Conservation (phyloP, 2,797 vertebrate species). For the Iguana delicatissima region DNA sequence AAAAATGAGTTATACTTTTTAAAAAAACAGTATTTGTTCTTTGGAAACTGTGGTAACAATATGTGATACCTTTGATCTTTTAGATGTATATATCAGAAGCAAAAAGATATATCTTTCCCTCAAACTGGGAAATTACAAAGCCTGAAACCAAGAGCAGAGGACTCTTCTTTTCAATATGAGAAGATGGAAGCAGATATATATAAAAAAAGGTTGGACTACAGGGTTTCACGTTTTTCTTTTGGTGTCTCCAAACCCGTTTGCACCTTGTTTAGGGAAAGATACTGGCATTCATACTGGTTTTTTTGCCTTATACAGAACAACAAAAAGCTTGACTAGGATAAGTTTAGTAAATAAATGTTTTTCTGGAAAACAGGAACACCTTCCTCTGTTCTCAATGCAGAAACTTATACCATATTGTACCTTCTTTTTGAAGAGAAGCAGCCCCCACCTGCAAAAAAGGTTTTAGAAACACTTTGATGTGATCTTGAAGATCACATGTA, state of each 20-base stretch:
- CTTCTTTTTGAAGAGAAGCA: too few relatives aligned
- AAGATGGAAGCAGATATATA: background rate
- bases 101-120: background rate
- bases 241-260: background rate
- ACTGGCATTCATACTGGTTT: background rate
- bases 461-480: background rate
- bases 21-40: background rate
- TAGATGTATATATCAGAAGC: conserved; percentile 3
- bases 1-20: background rate
- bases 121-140: background rate
- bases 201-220: background rate
- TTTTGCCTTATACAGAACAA: background rate
- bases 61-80: background rate
- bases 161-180: background rate
- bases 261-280: background rate
- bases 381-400: too few relatives aligned
- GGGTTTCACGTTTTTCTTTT: background rate
- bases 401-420: background rate
- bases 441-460: background rate
- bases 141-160: background rate
- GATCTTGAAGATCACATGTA: background rate
- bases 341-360: background rate
- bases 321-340: background rate
- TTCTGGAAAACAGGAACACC: background rate
- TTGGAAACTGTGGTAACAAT: background rate